Evolutionary conservation across 92 coral and sea anemone species (phyloP).

Genomic region (Porites divaricata): DNA sequence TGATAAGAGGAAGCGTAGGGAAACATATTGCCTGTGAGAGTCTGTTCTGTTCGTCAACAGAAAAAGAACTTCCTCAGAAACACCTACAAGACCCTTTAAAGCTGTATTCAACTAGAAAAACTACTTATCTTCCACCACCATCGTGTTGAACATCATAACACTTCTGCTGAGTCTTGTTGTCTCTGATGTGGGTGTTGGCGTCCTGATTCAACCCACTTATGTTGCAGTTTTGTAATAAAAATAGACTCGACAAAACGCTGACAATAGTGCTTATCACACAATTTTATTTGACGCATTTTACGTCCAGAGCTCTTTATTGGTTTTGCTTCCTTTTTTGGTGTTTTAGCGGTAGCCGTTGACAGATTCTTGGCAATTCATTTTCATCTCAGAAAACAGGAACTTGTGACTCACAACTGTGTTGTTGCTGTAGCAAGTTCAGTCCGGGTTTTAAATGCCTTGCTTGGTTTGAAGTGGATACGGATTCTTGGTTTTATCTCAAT

Average conservation of each 20-base stretch:
- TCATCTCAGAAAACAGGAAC: conserved; percentile 17
- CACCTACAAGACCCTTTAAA: too few relatives aligned
- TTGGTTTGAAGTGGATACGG: neutral
- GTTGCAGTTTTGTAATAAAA: neutral
- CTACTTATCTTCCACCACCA: neutral
- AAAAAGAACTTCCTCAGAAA: too few relatives aligned
- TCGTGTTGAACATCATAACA: neutral
- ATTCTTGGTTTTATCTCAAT: neutral
- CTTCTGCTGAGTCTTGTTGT: neutral
- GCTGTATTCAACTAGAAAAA: too few relatives aligned
- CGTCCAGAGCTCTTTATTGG: neutral
- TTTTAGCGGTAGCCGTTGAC: conserved; percentile 1
- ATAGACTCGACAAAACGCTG: neutral
- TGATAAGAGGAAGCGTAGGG: too few relatives aligned
- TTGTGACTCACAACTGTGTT: conserved; percentile 12
- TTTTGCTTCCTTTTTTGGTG: neutral
- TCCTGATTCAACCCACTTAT: neutral
- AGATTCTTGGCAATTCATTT: conserved; percentile 11
- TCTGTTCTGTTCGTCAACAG: too few relatives aligned
- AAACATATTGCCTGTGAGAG: too few relatives aligned
- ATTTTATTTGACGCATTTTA: neutral
- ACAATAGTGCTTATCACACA: neutral
- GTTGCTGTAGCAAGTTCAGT: neutral
- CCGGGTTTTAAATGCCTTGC: conserved; percentile 1
- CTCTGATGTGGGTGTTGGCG: neutral